A percentile compares a stretch with the other conserved stretches of the same genome.
Conservation (phyloP, 2,797 vertebrate species). For the Gymnodraco acuticeps region DNA sequence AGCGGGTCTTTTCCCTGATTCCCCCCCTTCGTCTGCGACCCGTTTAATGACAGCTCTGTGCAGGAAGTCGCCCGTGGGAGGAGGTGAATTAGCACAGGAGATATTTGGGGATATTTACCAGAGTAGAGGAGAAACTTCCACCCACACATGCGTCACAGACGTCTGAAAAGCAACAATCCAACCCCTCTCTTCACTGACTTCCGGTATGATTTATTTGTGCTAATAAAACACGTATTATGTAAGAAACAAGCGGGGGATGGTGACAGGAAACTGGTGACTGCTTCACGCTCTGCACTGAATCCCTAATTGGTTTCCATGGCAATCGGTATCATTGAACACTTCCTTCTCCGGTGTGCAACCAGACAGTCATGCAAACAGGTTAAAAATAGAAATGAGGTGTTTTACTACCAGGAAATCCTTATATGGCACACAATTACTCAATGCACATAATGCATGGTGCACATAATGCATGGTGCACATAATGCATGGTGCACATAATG, state of each 20-base stretch:
- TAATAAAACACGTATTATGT: conserved; percentile 44
- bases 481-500: not conserved
- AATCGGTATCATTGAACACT: conserved; percentile 42
- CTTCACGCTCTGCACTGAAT: conserved; percentile 48
- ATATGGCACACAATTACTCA: conserved; percentile 21
- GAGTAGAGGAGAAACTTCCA: conserved; percentile 60
- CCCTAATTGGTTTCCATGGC: conserved; percentile 60
- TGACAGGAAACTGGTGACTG: conserved; percentile 59
- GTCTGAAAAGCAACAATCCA: conserved; percentile 48
- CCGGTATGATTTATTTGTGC: conserved; percentile 7
- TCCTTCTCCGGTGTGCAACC: conserved; percentile 49
- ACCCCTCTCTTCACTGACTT: conserved; percentile 1
- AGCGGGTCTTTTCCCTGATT: conserved; percentile 37
- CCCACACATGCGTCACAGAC: conserved; percentile 57
- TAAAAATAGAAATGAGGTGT: conserved; percentile 45
- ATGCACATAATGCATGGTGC: not conserved
- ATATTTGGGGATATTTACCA: conserved; percentile 67
- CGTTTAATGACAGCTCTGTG: conserved; percentile 66
- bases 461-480: no score
- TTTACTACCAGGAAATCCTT: conserved; percentile 50
- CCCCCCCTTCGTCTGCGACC: conserved; percentile 26
- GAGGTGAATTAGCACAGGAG: conserved; percentile 59
- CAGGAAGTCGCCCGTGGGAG: conserved; percentile 59
- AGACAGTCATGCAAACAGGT: conserved; percentile 31
- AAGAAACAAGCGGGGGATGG: conserved; percentile 45